Evolutionary conservation across 1,140 invertebrate species (phyloP), one percentile per base, ranked within the genome.

Genomic region (Drosophila arizonae): DNA sequence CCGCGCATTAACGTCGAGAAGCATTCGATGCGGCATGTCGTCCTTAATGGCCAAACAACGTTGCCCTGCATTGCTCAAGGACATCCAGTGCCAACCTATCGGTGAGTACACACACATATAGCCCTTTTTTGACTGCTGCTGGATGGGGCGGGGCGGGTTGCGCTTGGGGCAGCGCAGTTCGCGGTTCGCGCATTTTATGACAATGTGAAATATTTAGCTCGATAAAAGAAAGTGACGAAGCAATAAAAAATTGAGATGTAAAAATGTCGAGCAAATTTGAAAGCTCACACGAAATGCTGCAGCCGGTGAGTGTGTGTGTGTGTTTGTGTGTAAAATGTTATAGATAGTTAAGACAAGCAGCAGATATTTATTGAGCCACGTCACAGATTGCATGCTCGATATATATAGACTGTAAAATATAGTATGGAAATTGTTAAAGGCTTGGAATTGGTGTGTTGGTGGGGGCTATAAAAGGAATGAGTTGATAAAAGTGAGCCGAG

Each of bases 1-100:
- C 95, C 95, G 9, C 93, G 95, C 57, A 93, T 96, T 60, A 94
- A 93, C 10, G 94, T 95, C n/a, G 95, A 95, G 79, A 94, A 95
- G 77, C 94, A 95, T 84, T 94, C 93, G 71, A 92, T 93, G 43
- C 93, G 94, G 64, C 93, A 94, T 67, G 94, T 94, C 33, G 93
- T 93, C 68, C 92, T 95, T 57, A 96, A 95, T 28, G 95, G 95
- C 63, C 94, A 95, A 81, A 94, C 95, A 58, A 94, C 94, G 64
- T 91, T 96, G 76, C 94, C 95, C 11, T 96, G 96, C 91, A 94
- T 95, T 6, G 95, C 95, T 46, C 95, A 96, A 92, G 96, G 95
- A 51, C 95, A 95, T 93, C 96, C 96, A 4, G 94, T 96, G 33
- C 96, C 96, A 45, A 94, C 93, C 61, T 96, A 96, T 92, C 95